Evolutionary conservation across 2,113 vertebrate species (phyloP).

Genomic region (Telmatochromis brachygnathus): DNA sequence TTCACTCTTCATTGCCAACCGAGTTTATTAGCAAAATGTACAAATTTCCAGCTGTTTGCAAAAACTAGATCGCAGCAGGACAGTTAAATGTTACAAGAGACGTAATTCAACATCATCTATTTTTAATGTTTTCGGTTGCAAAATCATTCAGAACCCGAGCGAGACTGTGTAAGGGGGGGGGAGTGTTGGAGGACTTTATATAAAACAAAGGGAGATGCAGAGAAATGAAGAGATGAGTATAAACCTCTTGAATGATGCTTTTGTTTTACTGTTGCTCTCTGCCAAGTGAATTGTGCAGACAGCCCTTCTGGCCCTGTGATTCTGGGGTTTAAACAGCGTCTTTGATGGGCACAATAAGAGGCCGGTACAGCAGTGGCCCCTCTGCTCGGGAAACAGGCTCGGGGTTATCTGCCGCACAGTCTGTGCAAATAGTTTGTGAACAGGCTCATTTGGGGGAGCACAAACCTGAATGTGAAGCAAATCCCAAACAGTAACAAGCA

Average conservation of each 20-base stretch:
- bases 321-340: not conserved
- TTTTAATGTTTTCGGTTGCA: not conserved
- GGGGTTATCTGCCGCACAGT: not conserved
- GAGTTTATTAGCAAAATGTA: not conserved
- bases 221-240: not conserved
- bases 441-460: not conserved
- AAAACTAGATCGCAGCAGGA: not conserved
- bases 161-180: not conserved
- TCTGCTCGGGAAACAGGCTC: not conserved
- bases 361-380: not conserved
- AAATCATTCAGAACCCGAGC: not conserved
- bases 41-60: not conserved
- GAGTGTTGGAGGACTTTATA: not conserved
- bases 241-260: constrained; percentile 6
- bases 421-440: not conserved
- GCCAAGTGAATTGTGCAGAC: not conserved
- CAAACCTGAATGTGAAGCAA: not conserved
- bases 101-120: not conserved
- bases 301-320: not conserved
- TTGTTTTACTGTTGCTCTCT: constrained; percentile 3
- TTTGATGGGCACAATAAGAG: not conserved
- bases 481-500: not conserved
- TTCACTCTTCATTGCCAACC: not conserved
- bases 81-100: not conserved
- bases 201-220: not conserved